Base-by-base conservation (phyloP, 2,113 vertebrate genomes). In the Oreochromis spilurus region DNA sequence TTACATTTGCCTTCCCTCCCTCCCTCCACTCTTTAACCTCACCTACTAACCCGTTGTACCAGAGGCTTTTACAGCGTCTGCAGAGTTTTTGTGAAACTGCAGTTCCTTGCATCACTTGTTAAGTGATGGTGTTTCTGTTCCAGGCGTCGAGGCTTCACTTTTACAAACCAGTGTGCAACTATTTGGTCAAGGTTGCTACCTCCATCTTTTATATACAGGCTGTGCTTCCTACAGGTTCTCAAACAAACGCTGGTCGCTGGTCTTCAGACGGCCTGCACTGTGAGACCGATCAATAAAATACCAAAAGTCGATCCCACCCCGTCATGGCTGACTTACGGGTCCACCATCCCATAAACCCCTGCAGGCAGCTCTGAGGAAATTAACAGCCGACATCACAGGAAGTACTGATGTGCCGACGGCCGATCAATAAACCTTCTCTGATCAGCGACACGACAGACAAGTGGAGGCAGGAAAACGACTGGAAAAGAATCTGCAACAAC, bases 1-100 rank as follows among this genome's bases (percentile, higher is more conserved):
- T 36, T 17, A 62, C 58, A 0, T 62, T 62, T 4, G 58, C 36
- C 58, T 1, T 0, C 58, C 58, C 17, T 19, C 48, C 40, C 40
- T 45, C 40, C 5, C 13, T 14, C 43, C 26, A 3, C 26, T 14
- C 43, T 6, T 45, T 45, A 14, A 14, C 13, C 13, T 6, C 57
- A 17, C 9, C 9, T 4, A 1, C 58, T n/a, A 62, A 36, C 58
- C 58, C 36, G 31, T 1, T 12, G 31, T 31, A n/a, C 36, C 58
- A n/a, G 31, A 62, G 17, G 36, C 62, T 40, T 67, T n/a, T 38
- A n/a, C 17, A 12, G 31, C 1, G 0, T 3, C 58, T 62, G 58
- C 31, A 43, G 38, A 9, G 43, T 3, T 45, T 45, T 45, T 6
- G 13, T 45, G 43, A 45, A 3, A 45, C 43, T 48, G 13, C 43